These are phyloP conservation scores for Tachuris rubrigastra DNA, from an alignment of 2,113 vertebrate genomes.

Conservation along the genomic window DNA sequence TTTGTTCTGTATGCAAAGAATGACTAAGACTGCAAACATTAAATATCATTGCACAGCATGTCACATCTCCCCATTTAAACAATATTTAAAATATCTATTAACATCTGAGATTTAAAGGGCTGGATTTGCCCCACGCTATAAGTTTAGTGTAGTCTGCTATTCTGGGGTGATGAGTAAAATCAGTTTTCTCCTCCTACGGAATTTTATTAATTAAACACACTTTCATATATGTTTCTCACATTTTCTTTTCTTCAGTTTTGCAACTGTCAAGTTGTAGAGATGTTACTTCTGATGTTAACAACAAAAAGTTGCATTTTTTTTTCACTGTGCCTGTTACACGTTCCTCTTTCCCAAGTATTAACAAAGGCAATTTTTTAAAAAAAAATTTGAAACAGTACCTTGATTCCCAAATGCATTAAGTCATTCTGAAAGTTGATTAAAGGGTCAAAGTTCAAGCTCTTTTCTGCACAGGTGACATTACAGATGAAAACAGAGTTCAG, in stretches of 20 bases:
- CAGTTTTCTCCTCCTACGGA: not conserved
- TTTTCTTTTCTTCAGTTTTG: not conserved
- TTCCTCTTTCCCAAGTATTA: not conserved
- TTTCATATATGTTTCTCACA: not conserved
- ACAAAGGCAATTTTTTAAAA: not conserved
- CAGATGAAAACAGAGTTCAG: not conserved
- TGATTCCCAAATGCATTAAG: not conserved
- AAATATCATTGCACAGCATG: fast-evolving
- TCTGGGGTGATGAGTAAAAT: not conserved
- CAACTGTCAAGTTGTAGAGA: not conserved
- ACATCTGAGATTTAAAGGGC: not conserved
- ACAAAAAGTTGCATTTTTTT: not conserved
- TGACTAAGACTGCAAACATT: too few species aligned
- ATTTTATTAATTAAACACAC: not conserved
- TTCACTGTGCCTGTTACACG: not conserved
- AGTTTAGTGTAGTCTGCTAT: not conserved
- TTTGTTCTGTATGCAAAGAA: not conserved
- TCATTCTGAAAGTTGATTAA: not conserved
- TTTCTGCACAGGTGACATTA: not conserved
- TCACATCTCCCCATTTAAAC: not conserved
- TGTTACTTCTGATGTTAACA: not conserved
- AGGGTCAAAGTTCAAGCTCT: not conserved
- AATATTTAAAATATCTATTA: not conserved
- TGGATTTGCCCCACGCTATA: not conserved
- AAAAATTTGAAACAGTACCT: not conserved